Evolutionary conservation across 2,888 invertebrate species (phyloP).

Genomic region (Cheilosia pagana): DNA sequence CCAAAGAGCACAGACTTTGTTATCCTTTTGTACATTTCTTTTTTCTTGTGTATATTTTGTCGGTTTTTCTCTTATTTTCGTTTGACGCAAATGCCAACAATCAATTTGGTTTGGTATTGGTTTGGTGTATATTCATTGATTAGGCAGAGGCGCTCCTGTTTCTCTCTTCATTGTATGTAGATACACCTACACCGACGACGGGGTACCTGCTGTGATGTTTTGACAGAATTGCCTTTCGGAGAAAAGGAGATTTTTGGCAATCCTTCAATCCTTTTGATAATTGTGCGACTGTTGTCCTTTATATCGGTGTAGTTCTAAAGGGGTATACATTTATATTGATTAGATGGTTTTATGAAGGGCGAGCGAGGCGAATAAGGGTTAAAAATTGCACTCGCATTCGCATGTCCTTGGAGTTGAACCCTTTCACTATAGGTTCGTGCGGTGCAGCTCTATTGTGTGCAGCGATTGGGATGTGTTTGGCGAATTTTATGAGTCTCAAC

Average conservation of each 20-base stretch:
- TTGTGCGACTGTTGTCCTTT: slow-evolving; percentile 17
- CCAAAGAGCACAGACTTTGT: slow-evolving; percentile 33
- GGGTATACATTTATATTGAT: not conserved
- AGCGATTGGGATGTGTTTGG: slow-evolving; percentile 7
- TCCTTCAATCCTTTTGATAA: slow-evolving; percentile 38
- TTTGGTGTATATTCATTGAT: slow-evolving; percentile 43
- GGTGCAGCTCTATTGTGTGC: not conserved
- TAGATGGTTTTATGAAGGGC: slow-evolving; percentile 34
- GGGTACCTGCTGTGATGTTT: slow-evolving; percentile 59
- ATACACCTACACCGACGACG: too few species aligned
- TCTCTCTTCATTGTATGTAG: slow-evolving; percentile 8
- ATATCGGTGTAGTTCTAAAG: slow-evolving; percentile 8
- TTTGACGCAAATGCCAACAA: slow-evolving; percentile 12
- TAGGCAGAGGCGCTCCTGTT: slow-evolving; percentile 59
- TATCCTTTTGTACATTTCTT: slow-evolving; percentile 24
- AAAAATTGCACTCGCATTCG: slow-evolving; percentile 22
- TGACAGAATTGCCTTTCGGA: slow-evolving; percentile 26
- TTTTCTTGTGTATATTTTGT: slow-evolving; percentile 12
- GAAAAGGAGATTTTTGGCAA: not conserved
- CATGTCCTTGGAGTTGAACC: slow-evolving; percentile 26
- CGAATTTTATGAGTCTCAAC: slow-evolving; percentile 32
- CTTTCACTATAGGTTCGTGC: slow-evolving; percentile 22
- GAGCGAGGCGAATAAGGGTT: slow-evolving; percentile 22
- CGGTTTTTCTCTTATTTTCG: slow-evolving; percentile 35
- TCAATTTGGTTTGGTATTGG: not conserved